phyloP scores from a whole-genome alignment of 1,140 invertebrate genomes.

The Stenopsyche tienmushanensis region DNA sequence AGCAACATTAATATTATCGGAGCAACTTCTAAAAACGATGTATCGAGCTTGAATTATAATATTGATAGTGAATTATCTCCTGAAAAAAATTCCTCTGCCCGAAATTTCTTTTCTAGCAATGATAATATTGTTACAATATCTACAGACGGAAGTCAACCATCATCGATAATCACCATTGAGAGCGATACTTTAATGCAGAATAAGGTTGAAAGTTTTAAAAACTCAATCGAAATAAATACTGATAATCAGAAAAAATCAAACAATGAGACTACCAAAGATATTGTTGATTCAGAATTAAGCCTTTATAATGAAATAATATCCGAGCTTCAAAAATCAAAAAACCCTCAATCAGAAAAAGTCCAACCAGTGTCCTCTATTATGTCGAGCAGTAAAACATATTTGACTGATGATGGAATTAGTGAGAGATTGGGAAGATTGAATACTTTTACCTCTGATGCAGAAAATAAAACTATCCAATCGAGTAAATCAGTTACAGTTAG shows the following conservation, averaged over 20 bases:
- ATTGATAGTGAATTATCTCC: constrained; percentile 21
- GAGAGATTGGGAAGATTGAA: neutral
- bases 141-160: constrained; percentile 44
- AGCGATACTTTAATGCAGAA: constrained; percentile 31
- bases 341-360: constrained; percentile 11
- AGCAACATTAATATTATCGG: constrained; percentile 53
- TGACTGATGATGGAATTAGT: constrained; percentile 23
- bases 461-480: constrained; percentile 43
- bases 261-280: constrained; percentile 13
- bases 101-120: constrained; percentile 38
- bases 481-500: constrained; percentile 56
- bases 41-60: constrained; percentile 34
- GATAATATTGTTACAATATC: constrained; percentile 53
- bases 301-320: constrained; percentile 38
- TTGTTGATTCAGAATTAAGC: constrained; percentile 23
- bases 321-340: constrained; percentile 31
- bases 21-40: constrained; percentile 49
- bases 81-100: constrained; percentile 26
- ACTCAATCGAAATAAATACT: constrained; percentile 55
- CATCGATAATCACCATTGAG: constrained; percentile 42
- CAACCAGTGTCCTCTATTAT: neutral
- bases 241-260: constrained; percentile 44
- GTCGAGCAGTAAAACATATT: constrained; percentile 30
- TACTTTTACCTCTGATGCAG: constrained; percentile 21
- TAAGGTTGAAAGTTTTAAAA: constrained; percentile 45